Conservation (phyloP, 1,140 invertebrate genomes). For the Chrysoperla carnea region DNA sequence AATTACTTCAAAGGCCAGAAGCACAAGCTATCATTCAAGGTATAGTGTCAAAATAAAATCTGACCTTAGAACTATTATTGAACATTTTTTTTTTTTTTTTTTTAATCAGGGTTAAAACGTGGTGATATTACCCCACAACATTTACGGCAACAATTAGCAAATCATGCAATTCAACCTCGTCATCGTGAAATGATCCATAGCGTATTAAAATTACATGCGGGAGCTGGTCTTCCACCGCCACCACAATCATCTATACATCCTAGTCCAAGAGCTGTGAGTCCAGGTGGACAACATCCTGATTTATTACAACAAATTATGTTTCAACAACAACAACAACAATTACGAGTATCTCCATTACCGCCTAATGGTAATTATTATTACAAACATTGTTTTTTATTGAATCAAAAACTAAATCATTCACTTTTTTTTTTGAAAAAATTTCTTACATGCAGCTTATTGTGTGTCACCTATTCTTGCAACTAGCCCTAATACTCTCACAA, state of each 20-base stretch:
- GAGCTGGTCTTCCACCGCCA: constrained; percentile 25
- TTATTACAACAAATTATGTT: constrained; percentile 17
- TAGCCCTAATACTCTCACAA: constrained; percentile 40
- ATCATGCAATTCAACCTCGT: constrained; percentile 47
- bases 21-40: constrained; percentile 55
- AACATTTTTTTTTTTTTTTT: background rate
- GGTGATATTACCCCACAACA: constrained; percentile 56
- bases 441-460: constrained; percentile 42
- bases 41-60: constrained; percentile 13
- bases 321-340: constrained; percentile 26
- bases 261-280: constrained; percentile 22
- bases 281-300: constrained; percentile 4
- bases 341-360: constrained; percentile 32
- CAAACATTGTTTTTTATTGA: constrained; percentile 1
- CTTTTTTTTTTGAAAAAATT: constrained; percentile 3
- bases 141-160: constrained; percentile 53
- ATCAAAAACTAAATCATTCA: background rate
- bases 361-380: constrained; percentile 25
- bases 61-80: constrained; percentile 1
- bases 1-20: constrained; percentile 49
- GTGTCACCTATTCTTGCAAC: constrained; percentile 43
- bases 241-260: constrained; percentile 20
- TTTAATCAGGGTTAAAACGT: constrained; percentile 36
- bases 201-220: constrained; percentile 36
- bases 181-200: constrained; percentile 52